phyloP scores from a whole-genome alignment of 1,140 invertebrate genomes.

The honey bee (Apis mellifera) region DNA sequence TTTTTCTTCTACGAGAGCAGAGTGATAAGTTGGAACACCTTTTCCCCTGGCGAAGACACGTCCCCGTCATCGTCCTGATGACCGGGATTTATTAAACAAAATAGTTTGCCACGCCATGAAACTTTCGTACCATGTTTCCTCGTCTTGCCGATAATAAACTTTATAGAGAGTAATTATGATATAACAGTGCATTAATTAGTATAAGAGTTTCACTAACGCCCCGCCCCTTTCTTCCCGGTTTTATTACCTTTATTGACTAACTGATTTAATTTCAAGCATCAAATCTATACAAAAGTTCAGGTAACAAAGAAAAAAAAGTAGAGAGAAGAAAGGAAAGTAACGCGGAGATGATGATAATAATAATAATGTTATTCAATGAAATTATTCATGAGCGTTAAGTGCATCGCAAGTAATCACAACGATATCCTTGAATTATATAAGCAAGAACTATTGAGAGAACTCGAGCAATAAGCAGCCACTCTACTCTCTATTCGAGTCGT shows the following conservation, averaged over 20 bases:
- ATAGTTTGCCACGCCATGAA: background rate
- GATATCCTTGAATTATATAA: slow-evolving; percentile 24
- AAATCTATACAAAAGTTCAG: background rate
- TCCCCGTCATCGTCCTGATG: background rate
- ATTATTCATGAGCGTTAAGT: background rate
- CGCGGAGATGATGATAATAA: background rate
- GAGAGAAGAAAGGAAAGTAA: background rate
- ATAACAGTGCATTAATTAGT: slow-evolving; percentile 28
- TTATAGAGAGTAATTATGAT: slow-evolving; percentile 14
- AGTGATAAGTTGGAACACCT: background rate
- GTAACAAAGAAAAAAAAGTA: background rate
- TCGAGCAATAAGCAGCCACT: slow-evolving; percentile 5
- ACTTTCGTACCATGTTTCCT: background rate
- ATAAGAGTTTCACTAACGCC: background rate
- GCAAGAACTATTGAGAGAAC: background rate
- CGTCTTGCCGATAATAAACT: slow-evolving; percentile 19
- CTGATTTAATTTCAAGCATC: slow-evolving; percentile 1
- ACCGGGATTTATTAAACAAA: background rate
- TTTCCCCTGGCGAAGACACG: background rate
- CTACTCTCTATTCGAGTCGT: background rate
- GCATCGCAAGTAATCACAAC: background rate
- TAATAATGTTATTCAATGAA: background rate
- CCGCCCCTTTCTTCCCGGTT: background rate
- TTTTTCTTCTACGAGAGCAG: background rate
- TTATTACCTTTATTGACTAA: background rate